Evolutionary conservation across 2,113 vertebrate genomes (phyloP).

Genomic region (Crotalus tigris): DNA sequence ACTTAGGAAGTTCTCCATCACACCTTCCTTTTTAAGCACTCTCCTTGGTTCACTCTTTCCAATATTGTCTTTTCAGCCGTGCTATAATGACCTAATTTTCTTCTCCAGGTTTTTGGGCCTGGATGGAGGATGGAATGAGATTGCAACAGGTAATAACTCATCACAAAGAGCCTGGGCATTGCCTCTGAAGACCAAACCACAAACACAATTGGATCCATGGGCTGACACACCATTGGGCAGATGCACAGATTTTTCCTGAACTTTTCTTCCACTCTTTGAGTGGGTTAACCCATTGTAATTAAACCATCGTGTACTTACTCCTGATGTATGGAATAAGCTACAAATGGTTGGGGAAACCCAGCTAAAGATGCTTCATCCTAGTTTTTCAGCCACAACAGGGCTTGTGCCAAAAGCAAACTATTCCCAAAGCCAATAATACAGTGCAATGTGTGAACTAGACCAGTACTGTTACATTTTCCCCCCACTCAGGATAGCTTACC

Average conservation of each 20-base stretch:
- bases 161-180: neutral
- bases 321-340: neutral
- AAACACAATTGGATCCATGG: neutral
- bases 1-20: neutral
- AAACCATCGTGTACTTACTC: neutral
- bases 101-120: neutral
- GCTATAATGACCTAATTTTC: neutral
- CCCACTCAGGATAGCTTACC: conserved; percentile 63
- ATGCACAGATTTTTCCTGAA: neutral
- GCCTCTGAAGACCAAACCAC: neutral
- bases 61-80: no score
- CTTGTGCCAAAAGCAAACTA: neutral
- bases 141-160: neutral
- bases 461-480: neutral
- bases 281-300: neutral
- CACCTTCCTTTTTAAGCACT: neutral
- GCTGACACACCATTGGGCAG: neutral
- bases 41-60: neutral
- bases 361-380: neutral
- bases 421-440: no score
- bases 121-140: neutral
- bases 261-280: neutral
- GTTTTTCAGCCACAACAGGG: neutral
- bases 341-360: neutral
- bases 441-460: neutral